Evolutionary conservation across 2,888 invertebrate genomes (phyloP).

Genomic region (Nineta flava): DNA sequence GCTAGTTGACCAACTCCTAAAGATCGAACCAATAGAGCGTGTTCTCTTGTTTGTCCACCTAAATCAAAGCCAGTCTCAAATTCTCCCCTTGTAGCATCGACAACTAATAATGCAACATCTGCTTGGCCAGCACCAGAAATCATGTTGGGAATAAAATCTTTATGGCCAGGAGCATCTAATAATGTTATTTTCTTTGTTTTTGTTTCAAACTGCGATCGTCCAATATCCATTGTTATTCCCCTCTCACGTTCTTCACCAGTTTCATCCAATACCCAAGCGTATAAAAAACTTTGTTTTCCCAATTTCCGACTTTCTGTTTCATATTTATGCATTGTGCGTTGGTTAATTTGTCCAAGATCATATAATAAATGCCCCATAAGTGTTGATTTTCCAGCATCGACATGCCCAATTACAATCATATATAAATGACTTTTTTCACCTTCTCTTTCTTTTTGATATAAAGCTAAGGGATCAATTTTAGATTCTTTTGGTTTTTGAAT

Average conservation of each 20-base stretch:
- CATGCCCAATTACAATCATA: conserved; percentile 89
- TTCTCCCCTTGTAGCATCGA: conserved; percentile 92
- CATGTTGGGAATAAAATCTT: conserved; percentile 99
- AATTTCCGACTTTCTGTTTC: conserved; percentile 94
- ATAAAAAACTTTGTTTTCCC: conserved; percentile 96
- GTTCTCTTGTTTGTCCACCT: conserved; percentile 96
- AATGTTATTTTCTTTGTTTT: conserved; percentile 64
- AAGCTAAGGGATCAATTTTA: conserved; percentile 34
- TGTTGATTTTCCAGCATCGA: conserved; percentile 94
- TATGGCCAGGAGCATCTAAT: conserved; percentile 96
- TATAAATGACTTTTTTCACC: conserved; percentile 76
- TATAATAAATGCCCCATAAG: conserved; percentile 92
- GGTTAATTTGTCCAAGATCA: conserved; percentile 71
- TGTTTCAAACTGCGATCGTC: conserved; percentile 83
- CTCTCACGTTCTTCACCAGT: conserved; percentile 92
- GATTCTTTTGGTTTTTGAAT: background rate
- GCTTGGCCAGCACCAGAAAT: conserved; percentile 97
- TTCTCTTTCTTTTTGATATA: conserved; percentile 59
- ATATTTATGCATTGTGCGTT: conserved; percentile 86
- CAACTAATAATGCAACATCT: conserved; percentile 90
- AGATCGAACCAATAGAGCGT: conserved; percentile 81
- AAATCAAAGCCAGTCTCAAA: conserved; percentile 98
- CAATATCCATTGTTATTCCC: conserved; percentile 98
- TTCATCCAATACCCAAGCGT: conserved; percentile 98
- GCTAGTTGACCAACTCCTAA: conserved; percentile 84